Conservation (phyloP, 2,888 invertebrate species). For the Adineta ricciae region DNA sequence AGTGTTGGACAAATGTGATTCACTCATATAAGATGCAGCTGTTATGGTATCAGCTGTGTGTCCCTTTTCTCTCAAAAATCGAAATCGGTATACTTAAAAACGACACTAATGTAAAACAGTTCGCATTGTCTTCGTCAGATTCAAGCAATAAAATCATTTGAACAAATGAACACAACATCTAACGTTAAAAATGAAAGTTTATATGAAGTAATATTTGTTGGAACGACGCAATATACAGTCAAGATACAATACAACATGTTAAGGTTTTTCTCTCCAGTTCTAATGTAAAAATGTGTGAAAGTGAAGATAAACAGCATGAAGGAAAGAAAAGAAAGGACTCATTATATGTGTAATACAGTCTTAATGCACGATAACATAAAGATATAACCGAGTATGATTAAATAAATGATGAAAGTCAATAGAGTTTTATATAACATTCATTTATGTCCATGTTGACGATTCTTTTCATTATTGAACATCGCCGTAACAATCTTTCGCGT, state of each 20-base stretch:
- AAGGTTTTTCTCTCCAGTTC: neutral
- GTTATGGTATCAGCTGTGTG: too few relatives aligned
- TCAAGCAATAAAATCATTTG: too few relatives aligned
- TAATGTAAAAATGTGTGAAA: neutral
- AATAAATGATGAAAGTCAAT: neutral
- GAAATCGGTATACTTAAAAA: too few relatives aligned
- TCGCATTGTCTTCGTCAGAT: too few relatives aligned
- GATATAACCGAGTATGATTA: neutral
- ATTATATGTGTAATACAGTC: neutral
- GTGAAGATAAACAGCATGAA: neutral
- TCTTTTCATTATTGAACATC: neutral
- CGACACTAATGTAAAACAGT: too few relatives aligned
- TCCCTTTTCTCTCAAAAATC: too few relatives aligned
- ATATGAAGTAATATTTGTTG: neutral
- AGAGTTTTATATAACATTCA: neutral
- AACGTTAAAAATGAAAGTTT: neutral
- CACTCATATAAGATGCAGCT: too few relatives aligned
- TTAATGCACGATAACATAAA: neutral
- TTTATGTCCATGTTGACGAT: neutral
- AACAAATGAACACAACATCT: too few relatives aligned
- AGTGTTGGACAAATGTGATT: too few relatives aligned
- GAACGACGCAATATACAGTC: neutral
- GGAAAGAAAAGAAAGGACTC: neutral
- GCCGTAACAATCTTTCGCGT: conserved; percentile 21
- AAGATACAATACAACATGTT: neutral